Evolutionary conservation across 2,113 vertebrate species (phyloP), one percentile per base, ranked within the genome.

Genomic region (Pelvicachromis taeniatus): DNA sequence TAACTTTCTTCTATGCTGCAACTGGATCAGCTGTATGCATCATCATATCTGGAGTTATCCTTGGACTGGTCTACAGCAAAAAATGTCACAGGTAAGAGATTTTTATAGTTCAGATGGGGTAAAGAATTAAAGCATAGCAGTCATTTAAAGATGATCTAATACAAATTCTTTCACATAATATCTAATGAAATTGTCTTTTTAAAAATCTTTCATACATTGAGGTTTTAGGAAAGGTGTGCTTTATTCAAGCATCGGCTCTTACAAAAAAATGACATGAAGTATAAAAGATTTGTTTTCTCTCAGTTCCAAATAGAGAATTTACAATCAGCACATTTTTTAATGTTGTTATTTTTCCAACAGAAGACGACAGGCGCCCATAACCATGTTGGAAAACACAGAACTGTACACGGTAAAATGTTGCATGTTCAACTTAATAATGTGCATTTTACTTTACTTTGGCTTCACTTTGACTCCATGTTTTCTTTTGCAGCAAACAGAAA

Each of bases 201-300:
- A 2, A 63, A 35, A 63, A 23, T 23, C 6, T 2, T 40, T 63
- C n/a, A 63, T 38, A 65, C 0, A 13, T 21, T 0, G 21, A 23
- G 35, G 14, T 65, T 40, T 40, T 65, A 0, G 61, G 35, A 65
- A 35, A 65, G 0, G 2, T 23, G 17, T 9, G 29, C 38, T 2
- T 40, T 38, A 0, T 38, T 23, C n/a, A 40, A 8, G 11, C 3
- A 65, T 40, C 21, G 10, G 31, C 59, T 35, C 0, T 61, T 33
- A 2, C 0, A 0, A 6, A 59, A 31, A 29, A 0, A 0, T 13
- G 21, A 65, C 33, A 14, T 21, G 40, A 40, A 1, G 1, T 0
- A 65, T 9, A 40, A 40, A 65, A 40, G 12, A 5, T 23, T 42
- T 42, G 0, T 40, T 68, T 23, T 0, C 38, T 38, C 63, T 68